Base-by-base conservation (phyloP, 2,888 invertebrate species). In the Drosophila rellima region DNA sequence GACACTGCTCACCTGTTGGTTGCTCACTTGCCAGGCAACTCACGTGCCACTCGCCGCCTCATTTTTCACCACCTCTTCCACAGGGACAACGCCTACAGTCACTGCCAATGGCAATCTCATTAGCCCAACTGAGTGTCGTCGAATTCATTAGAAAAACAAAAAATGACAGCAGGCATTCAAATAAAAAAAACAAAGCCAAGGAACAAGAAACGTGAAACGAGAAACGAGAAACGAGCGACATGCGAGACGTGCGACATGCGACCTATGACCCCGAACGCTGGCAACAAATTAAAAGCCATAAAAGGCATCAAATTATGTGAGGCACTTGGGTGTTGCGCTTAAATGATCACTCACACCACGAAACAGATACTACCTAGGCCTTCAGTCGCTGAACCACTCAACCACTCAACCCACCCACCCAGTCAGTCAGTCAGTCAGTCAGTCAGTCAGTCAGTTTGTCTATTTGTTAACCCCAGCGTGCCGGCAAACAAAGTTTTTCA, bases 401-500 rank as follows among this genome's bases (percentile, higher is more conserved):
- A 52, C 29, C 60, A 56, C 33, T 6, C 40, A 45, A 45, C 15
- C 52, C n/a, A 15, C 45, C n/a, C 45, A 26, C 15, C 45, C 26
- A 15, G 2, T 10, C 11, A 15, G 1, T 1, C 56, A 31, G 13
- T 5, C 13, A 26, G 20, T 1, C 47, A 56, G 23, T 15, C 10
- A 20, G 18, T 3, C 39, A 48, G 42, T 15, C 37, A 64, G 54
- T 29, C 63, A 60, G 61, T 18, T 48, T 54, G 68, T 81, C 89
- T 89, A 90, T 85, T 90, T 85, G 89, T 89, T 87, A 86, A 84
- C 89, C 89, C 84, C 86, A 86, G 74, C 89, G 78, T 67, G 89
- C 72, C 77, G 82, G 87, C 89, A 85, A 90, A 90, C 89, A 90
- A 85, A 90, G 88, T 85, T 85, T 90, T 85, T 85, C 89, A 90